These are phyloP conservation scores for Taenioides sp. DNA, from an alignment of 2,797 vertebrate species.

Conservation along the genomic window DNA sequence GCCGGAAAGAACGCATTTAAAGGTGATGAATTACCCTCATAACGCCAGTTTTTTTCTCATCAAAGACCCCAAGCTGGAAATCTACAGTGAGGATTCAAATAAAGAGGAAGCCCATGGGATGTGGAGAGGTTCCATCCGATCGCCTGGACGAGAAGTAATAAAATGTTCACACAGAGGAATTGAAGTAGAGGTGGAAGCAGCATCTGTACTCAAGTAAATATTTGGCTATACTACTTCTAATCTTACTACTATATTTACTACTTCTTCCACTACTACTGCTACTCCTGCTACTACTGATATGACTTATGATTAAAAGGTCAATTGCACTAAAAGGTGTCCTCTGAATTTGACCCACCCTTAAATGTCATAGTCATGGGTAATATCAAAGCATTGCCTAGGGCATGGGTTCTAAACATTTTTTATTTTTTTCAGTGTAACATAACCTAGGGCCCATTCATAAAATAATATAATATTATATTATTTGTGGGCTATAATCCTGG, in stretches of 20 bases:
- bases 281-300: neutral
- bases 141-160: conserved; percentile 57
- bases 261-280: neutral
- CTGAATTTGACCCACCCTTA: neutral
- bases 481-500: too few species aligned
- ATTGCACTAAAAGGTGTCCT: neutral
- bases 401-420: too few species aligned
- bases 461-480: too few species aligned
- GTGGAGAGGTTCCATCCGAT: conserved; percentile 50
- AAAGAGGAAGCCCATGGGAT: conserved; percentile 77
- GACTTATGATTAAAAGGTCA: neutral
- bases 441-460: too few species aligned
- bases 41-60: conserved; percentile 74
- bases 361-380: neutral
- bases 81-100: conserved; percentile 67
- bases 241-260: neutral
- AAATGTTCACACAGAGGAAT: conserved; percentile 44
- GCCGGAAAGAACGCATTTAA: conserved; percentile 85
- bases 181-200: neutral
- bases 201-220: neutral
- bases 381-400: too few species aligned
- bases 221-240: neutral
- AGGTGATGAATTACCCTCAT: conserved; percentile 99
- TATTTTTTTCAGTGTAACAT: too few species aligned
- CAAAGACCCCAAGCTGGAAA: conserved; percentile 74